phyloP scores from a whole-genome alignment of 2,797 vertebrate species.

The Simalia tracyae region DNA sequence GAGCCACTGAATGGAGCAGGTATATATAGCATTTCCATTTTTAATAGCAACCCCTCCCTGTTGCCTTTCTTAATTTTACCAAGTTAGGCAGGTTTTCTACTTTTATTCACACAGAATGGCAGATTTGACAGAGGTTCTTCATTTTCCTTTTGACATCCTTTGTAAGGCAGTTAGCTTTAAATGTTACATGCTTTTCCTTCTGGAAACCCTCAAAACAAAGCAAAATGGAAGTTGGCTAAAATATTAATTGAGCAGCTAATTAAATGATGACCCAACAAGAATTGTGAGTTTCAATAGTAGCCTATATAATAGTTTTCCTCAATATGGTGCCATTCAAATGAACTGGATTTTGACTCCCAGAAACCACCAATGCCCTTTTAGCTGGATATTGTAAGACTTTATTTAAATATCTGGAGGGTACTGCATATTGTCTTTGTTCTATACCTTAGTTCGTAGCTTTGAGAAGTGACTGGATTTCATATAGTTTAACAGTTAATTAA shows the following conservation, averaged over 20 bases:
- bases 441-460: conserved; percentile 53
- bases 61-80: conserved; percentile 40
- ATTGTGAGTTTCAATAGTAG: conserved; percentile 54
- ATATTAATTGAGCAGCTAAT: conserved; percentile 62
- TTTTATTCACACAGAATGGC: conserved; percentile 28
- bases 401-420: neutral
- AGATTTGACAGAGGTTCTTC: conserved; percentile 16
- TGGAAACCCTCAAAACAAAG: conserved; percentile 53
- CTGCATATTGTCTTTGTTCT: neutral
- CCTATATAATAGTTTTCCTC: neutral
- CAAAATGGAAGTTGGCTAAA: conserved; percentile 44
- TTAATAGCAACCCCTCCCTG: conserved; percentile 2
- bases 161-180: conserved; percentile 57
- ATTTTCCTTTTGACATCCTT: conserved; percentile 48
- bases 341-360: neutral
- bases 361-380: neutral
- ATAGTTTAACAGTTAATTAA: neutral
- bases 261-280: conserved; percentile 53
- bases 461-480: conserved; percentile 27
- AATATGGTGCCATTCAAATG: neutral
- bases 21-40: neutral
- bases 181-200: conserved; percentile 53
- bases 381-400: neutral
- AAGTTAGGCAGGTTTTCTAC: neutral
- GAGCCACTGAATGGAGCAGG: neutral